phyloP scores from a whole-genome alignment of 2,797 vertebrate species.

The Buphagus erythrorhynchus region DNA sequence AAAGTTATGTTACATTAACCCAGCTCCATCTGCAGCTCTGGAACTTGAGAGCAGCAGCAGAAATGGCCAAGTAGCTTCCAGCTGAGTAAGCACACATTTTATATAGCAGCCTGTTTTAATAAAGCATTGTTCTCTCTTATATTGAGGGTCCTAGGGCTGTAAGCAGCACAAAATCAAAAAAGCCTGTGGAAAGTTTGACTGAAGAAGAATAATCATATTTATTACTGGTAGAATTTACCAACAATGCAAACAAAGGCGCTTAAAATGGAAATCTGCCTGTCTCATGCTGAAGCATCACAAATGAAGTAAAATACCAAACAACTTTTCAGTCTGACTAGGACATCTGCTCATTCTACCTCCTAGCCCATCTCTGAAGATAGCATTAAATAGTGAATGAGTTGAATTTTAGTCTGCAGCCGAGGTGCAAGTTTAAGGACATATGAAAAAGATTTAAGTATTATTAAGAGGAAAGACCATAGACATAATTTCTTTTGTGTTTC shows the following conservation, averaged over 20 bases:
- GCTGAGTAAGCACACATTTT: constrained; percentile 49
- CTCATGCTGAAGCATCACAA: neutral
- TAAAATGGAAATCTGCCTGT: neutral
- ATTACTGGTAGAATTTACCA: neutral
- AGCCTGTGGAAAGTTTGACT: neutral
- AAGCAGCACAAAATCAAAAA: neutral
- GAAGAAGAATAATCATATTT: neutral
- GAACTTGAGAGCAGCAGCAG: constrained; percentile 27
- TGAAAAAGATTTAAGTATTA: neutral
- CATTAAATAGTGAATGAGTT: neutral
- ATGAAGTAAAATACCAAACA: neutral
- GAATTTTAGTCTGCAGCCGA: neutral
- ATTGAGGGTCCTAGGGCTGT: neutral
- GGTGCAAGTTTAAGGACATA: neutral
- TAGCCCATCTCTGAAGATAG: neutral
- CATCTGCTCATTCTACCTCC: neutral
- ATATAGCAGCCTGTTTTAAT: constrained; percentile 30
- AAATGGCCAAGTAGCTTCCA: constrained; percentile 41
- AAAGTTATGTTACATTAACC: constrained; percentile 11
- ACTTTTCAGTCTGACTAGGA: neutral
- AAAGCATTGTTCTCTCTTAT: constrained; percentile 13
- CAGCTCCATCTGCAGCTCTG: constrained; percentile 13
- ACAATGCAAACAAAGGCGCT: neutral
- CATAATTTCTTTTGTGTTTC: neutral
- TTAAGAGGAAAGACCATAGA: neutral